Evolutionary conservation across 1,140 invertebrate species (phyloP).

Genomic region (Bombus fervidus): DNA sequence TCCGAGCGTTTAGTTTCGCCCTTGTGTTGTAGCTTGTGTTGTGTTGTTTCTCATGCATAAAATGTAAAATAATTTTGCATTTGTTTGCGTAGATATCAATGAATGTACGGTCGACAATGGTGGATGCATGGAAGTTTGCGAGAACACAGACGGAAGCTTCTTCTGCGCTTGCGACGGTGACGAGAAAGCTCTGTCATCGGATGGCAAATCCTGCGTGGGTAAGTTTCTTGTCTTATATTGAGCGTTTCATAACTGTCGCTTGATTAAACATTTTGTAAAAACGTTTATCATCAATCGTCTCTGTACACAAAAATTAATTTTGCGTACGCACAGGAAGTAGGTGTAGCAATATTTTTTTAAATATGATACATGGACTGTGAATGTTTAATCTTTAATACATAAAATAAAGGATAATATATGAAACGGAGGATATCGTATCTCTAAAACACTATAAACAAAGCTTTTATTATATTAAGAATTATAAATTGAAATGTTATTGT

Average conservation of each 20-base stretch:
- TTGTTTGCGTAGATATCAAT: slow-evolving; percentile 84
- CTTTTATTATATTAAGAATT: neutral
- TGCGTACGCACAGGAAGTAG: neutral
- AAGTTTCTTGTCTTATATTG: slow-evolving; percentile 43
- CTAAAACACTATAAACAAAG: neutral
- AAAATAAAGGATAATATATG: too few relatives aligned
- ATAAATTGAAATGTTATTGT: neutral
- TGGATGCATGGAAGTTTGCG: slow-evolving; percentile 86
- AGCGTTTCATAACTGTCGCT: neutral
- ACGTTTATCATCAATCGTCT: too few relatives aligned
- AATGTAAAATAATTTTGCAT: neutral
- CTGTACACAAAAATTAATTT: neutral
- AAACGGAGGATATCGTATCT: too few relatives aligned
- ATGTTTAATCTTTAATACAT: too few relatives aligned
- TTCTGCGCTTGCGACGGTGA: slow-evolving; percentile 84
- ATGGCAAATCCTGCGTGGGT: slow-evolving; percentile 79
- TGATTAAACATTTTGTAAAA: neutral
- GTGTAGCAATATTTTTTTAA: neutral
- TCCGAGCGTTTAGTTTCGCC: neutral
- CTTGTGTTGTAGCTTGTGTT: too few relatives aligned
- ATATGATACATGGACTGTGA: too few relatives aligned
- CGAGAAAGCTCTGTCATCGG: slow-evolving; percentile 75
- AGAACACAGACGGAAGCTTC: slow-evolving; percentile 87
- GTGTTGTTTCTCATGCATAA: neutral
- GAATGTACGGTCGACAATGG: slow-evolving; percentile 87